A percentile compares a stretch with the other conserved stretches of the same genome.
Conservation (phyloP, 1,140 invertebrate species). For the Asbolus verrucosus region DNA sequence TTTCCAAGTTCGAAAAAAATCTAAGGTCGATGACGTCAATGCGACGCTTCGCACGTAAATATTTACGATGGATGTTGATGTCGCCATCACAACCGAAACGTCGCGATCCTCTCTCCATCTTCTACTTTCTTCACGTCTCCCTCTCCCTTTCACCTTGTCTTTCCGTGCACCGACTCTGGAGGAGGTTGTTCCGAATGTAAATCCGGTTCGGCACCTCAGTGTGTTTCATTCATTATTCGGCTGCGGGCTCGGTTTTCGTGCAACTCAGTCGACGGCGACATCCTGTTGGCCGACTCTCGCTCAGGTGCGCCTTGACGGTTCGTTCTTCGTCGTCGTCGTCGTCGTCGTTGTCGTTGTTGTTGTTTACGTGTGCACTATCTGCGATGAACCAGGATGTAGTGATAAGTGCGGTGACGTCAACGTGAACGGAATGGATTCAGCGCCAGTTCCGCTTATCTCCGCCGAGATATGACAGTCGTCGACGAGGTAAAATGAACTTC, state of each 20-base stretch:
- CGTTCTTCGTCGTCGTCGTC: too few relatives aligned
- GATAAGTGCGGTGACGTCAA: constrained; percentile 33
- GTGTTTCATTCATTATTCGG: constrained; percentile 24
- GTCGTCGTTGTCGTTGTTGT: constrained; percentile 29
- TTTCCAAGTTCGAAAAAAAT: constrained; percentile 14
- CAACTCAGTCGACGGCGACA: constrained; percentile 12
- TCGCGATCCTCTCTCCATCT: constrained; percentile 14
- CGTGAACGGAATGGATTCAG: constrained; percentile 39
- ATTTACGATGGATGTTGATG: not conserved
- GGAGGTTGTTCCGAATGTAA: constrained; percentile 37
- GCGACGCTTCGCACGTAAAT: constrained; percentile 1
- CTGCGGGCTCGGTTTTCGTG: constrained; percentile 16
- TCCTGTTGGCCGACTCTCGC: not conserved
- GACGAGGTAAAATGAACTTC: constrained; percentile 48
- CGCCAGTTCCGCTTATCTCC: constrained; percentile 42
- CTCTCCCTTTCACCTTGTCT: constrained; percentile 42
- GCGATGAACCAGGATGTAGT: constrained; percentile 44
- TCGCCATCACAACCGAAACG: not conserved
- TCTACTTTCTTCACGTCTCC: constrained; percentile 36
- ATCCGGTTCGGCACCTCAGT: constrained; percentile 38
- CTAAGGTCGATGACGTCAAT: constrained; percentile 34
- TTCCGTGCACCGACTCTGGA: constrained; percentile 12
- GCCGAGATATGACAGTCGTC: constrained; percentile 52
- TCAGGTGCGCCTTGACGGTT: too few relatives aligned
- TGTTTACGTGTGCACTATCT: constrained; percentile 32